Evolutionary conservation across 2,888 invertebrate genomes (phyloP).

Genomic region (Cactoblastis cactorum): DNA sequence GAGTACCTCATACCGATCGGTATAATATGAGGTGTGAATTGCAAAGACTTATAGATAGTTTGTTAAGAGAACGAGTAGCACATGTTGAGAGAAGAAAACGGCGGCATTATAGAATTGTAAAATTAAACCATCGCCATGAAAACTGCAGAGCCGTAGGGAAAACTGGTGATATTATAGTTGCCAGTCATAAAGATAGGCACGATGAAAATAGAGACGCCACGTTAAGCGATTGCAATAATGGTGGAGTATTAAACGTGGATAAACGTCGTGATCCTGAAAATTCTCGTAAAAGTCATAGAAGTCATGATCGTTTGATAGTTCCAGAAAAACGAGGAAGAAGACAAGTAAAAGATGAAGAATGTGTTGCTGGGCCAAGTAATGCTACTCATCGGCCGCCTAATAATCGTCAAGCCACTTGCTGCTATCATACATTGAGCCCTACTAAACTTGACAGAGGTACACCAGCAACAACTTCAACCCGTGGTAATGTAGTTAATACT

Average conservation of each 20-base stretch:
- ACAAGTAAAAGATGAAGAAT: conserved; percentile 40
- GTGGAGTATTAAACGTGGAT: conserved; percentile 34
- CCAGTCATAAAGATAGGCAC: conserved; percentile 61
- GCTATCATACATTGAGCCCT: conserved; percentile 49
- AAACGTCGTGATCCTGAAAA: conserved; percentile 37
- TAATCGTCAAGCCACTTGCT: conserved; percentile 52
- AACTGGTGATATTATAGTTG: conserved; percentile 71
- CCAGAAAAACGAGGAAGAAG: conserved; percentile 35
- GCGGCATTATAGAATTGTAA: conserved; percentile 70
- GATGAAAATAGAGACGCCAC: conserved; percentile 32
- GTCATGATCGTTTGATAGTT: conserved; percentile 43
- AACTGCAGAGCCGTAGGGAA: conserved; percentile 62
- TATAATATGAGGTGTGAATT: conserved; percentile 56
- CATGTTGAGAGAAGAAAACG: conserved; percentile 65
- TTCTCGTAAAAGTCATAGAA: conserved; percentile 40
- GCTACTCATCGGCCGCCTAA: conserved; percentile 34
- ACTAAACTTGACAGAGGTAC: conserved; percentile 30
- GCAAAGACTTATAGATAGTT: conserved; percentile 63
- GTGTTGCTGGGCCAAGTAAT: conserved; percentile 59
- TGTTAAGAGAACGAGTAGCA: conserved; percentile 64
- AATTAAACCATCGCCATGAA: conserved; percentile 66
- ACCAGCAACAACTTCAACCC: conserved; percentile 15
- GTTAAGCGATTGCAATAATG: conserved; percentile 46
- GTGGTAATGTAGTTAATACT: conserved; percentile 24
- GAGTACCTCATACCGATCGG: conserved; percentile 51